phyloP scores from a whole-genome alignment of 2,888 invertebrate species.

The Carterocephalus palaemon region DNA sequence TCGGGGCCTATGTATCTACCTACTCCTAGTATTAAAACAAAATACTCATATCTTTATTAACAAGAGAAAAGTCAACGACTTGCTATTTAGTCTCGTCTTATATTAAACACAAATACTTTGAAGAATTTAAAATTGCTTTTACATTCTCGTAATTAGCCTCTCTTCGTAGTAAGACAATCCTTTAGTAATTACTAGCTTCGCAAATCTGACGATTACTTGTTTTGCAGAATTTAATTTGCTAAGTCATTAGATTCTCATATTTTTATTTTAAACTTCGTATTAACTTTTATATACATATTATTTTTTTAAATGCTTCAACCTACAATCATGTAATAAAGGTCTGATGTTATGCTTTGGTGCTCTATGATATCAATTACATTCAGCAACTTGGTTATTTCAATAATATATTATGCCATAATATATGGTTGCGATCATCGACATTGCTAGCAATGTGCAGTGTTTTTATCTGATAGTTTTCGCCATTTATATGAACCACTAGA shows the following conservation, averaged over 20 bases:
- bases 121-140: constrained; percentile 15
- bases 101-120: constrained; percentile 2
- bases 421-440: constrained; percentile 1
- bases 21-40: too few species aligned
- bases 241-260: too few species aligned
- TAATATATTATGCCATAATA: not conserved
- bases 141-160: constrained; percentile 15
- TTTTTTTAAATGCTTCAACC: too few species aligned
- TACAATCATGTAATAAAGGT: too few species aligned
- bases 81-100: constrained; percentile 3
- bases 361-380: constrained; percentile 5
- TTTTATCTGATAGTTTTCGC: not conserved
- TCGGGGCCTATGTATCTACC: too few species aligned
- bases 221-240: too few species aligned
- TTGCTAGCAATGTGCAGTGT: constrained; percentile 2
- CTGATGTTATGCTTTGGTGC: too few species aligned
- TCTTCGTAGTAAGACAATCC: constrained; percentile 6
- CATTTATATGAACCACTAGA: constrained; percentile 6
- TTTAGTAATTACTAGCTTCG: constrained; percentile 8
- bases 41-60: too few species aligned
- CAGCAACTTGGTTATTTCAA: constrained; percentile 1
- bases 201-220: too few species aligned
- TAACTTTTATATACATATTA: too few species aligned
- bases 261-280: too few species aligned
- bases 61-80: too few species aligned